These are phyloP conservation scores for Pluvianellus socialis DNA, from an alignment of 2,113 vertebrate genomes.

Conservation along the genomic window DNA sequence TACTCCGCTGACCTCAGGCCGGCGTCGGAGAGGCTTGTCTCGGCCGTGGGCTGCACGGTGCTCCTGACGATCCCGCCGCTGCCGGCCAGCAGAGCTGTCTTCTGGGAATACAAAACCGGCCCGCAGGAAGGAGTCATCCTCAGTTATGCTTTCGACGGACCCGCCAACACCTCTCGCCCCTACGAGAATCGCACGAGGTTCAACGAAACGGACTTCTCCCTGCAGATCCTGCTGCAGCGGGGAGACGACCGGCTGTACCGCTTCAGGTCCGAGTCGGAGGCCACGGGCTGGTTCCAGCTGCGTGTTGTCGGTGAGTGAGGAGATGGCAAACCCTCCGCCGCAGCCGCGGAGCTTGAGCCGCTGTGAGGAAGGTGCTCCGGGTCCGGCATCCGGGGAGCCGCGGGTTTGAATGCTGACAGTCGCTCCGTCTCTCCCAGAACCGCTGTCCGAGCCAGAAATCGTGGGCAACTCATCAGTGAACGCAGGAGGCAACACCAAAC, in stretches of 20 bases:
- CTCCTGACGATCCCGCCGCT: fast-evolving
- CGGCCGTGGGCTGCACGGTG: constrained; percentile 11
- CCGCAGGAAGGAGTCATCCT: not conserved
- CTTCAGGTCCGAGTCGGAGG: not conserved
- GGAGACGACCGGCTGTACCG: not conserved
- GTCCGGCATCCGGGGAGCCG: fast-evolving
- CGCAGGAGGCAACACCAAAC: not conserved
- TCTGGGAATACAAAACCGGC: not conserved
- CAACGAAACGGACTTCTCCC: not conserved
- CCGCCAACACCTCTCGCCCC: not conserved
- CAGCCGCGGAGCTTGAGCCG: not conserved
- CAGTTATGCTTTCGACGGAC: fast-evolving
- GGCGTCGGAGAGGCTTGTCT: not conserved
- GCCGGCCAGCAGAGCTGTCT: fast-evolving
- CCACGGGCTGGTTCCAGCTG: not conserved
- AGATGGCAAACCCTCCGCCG: fast-evolving
- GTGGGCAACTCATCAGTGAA: not conserved
- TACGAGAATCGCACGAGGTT: not conserved
- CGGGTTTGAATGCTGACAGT: fast-evolving
- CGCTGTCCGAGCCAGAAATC: not conserved
- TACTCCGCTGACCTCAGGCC: not conserved
- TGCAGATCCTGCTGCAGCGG: not conserved
- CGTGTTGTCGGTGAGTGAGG: not conserved
- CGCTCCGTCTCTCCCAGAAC: not conserved
- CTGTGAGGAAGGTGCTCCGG: not conserved